These are phyloP conservation scores for Eupithecia subumbrata DNA, from an alignment of 2,888 invertebrate genomes.

Conservation along the genomic window DNA sequence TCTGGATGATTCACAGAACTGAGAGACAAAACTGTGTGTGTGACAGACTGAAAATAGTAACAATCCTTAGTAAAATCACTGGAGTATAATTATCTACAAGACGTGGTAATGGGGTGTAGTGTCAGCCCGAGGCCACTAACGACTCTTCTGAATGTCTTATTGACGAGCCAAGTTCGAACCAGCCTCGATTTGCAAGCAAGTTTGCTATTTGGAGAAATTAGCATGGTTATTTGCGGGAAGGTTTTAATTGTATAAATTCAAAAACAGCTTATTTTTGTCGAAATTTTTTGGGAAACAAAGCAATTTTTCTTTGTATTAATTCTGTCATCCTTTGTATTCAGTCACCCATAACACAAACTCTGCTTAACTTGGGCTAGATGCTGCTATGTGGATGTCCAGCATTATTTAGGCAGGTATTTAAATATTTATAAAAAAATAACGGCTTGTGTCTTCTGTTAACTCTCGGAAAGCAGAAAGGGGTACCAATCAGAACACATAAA, in stretches of 20 bases:
- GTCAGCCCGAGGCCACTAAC: background rate
- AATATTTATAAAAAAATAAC: no score
- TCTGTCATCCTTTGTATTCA: no score
- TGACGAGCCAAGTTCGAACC: conserved; percentile 8
- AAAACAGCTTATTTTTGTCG: background rate
- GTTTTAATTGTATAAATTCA: background rate
- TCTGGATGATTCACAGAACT: background rate
- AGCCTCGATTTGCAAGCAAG: background rate
- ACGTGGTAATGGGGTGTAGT: background rate
- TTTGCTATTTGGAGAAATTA: background rate
- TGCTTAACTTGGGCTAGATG: no score
- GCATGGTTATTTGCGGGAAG: background rate
- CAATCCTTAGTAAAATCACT: background rate
- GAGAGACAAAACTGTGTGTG: no score
- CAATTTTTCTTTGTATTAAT: no score
- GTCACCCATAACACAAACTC: no score
- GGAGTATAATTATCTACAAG: conserved; percentile 1
- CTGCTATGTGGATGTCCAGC: no score
- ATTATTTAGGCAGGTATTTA: no score
- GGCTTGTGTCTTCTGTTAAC: no score
- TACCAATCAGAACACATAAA: no score
- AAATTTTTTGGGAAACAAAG: no score
- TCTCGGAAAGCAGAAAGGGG: no score
- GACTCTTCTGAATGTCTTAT: conserved; percentile 10
- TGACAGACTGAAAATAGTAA: background rate